Evolutionary conservation across 2,113 vertebrate species (phyloP), one percentile per base, ranked within the genome.

Genomic region (Ctenomys sociabilis): DNA sequence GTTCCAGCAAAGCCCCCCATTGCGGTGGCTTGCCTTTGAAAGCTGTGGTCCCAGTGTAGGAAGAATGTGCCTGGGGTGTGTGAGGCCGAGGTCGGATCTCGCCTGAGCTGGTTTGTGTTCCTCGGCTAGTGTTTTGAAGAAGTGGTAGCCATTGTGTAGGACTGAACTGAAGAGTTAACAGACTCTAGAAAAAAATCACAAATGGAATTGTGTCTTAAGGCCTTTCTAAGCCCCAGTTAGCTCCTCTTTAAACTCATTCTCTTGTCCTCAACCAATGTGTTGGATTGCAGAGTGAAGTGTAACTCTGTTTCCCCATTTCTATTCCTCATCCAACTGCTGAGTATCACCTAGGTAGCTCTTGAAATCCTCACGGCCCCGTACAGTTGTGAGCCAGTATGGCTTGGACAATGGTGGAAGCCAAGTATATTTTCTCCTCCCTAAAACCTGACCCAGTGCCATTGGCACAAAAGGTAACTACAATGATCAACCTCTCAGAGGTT

Each of bases 131-230:
- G 8, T 37, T 10, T 70, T 78, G 37, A 85, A 82, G 45, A 49
- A 61, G 7, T 8, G 0, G 21, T n/a, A 3, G 61, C 11, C 80
- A 49, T 2, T 14, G 1, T 37, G 6, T 12, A 68, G 10, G 5
- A 40, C 54, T 6, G 30, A 78, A 80, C 7, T 9, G 21, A 28
- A 80, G 32, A 14, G 6, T 5, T 2, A 54, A 78, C 43, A 30
- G 37, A 72, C 22, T 43, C 61, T 6, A 0, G 14, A 32, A 66
- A 40, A 43, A 68, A 84, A 32, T 7, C 17, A n/a, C 5, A 73
- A 40, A 82, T 24, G 83, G 12, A 70, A 66, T 87, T 32, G 13
- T 22, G 83, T 70, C 88, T 81, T 52, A 26, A 22, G 77, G 72
- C 32, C 82, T 94, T 80, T 93, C 43, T 82, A 43, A 59, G 78